Evolutionary conservation across 35 echinoderm and acorn worm species (phyloP).

Genomic region (Lytechinus variegatus): DNA sequence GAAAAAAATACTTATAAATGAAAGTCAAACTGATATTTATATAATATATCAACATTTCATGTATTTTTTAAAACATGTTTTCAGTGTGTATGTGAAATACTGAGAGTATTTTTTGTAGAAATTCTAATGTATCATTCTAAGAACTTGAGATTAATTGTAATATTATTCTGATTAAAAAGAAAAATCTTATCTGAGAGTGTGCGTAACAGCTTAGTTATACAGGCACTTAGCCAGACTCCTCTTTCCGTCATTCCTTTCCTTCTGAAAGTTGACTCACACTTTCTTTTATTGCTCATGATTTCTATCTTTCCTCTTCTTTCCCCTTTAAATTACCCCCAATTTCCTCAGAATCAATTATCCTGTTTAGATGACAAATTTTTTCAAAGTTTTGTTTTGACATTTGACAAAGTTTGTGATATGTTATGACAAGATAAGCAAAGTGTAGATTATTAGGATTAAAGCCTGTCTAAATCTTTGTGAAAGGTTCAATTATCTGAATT

Average conservation of each 20-base stretch:
- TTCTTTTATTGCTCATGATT: neutral
- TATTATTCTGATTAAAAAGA: too few relatives aligned
- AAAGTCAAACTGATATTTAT: too few relatives aligned
- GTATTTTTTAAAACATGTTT: too few relatives aligned
- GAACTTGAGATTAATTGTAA: too few relatives aligned
- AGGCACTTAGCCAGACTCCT: neutral
- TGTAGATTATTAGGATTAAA: too few relatives aligned
- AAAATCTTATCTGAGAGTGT: neutral
- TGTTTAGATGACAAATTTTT: neutral
- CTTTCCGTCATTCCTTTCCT: neutral
- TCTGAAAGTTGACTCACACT: neutral
- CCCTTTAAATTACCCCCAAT: neutral
- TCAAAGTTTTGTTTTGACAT: neutral
- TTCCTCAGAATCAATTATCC: neutral
- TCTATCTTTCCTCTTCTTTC: neutral
- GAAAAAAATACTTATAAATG: too few relatives aligned
- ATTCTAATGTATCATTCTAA: too few relatives aligned
- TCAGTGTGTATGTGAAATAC: too few relatives aligned
- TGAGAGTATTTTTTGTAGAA: too few relatives aligned
- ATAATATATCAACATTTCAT: too few relatives aligned
- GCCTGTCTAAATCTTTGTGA: too few relatives aligned
- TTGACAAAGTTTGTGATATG: neutral
- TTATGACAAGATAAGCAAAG: neutral
- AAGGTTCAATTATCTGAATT: too few relatives aligned
- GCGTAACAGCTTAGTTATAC: neutral